Conservation (phyloP, 2,888 invertebrate species). For the Trisateles emortualis region DNA sequence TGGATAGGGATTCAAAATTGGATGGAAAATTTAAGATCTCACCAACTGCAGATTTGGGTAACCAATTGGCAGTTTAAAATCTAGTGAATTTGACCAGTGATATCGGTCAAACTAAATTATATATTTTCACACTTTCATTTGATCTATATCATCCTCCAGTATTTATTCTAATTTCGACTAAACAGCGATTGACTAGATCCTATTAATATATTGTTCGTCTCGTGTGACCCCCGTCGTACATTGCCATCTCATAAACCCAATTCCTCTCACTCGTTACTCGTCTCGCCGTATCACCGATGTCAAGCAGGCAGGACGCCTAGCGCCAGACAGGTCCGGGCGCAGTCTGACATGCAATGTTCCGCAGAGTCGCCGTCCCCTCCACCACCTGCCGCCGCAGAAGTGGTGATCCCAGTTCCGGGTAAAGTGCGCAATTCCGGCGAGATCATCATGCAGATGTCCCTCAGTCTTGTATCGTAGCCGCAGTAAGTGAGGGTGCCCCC, state of each 20-base stretch:
- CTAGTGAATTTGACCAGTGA: not conserved
- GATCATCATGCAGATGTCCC: slow-evolving; percentile 63
- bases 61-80: not conserved
- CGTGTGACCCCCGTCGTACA: slow-evolving; percentile 17
- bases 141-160: not conserved
- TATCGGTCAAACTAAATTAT: not conserved
- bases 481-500: slow-evolving; percentile 72
- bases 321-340: not conserved
- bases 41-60: not conserved
- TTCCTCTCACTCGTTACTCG: slow-evolving; percentile 22
- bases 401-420: slow-evolving; percentile 80
- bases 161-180: not conserved
- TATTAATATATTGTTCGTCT: slow-evolving; percentile 4
- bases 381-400: slow-evolving; percentile 64
- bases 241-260: slow-evolving; percentile 22
- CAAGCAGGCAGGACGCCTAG: slow-evolving; percentile 20
- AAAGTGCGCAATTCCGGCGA: slow-evolving; percentile 73
- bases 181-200: not conserved
- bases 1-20: not conserved
- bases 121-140: not conserved
- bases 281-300: slow-evolving; percentile 22
- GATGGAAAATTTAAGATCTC: not conserved
- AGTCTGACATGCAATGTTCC: slow-evolving; percentile 56
- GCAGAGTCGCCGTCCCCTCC: slow-evolving; percentile 51
- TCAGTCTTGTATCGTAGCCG: slow-evolving; percentile 63